Conservation (phyloP, 2,888 invertebrate species). For the Plutella xylostella region DNA sequence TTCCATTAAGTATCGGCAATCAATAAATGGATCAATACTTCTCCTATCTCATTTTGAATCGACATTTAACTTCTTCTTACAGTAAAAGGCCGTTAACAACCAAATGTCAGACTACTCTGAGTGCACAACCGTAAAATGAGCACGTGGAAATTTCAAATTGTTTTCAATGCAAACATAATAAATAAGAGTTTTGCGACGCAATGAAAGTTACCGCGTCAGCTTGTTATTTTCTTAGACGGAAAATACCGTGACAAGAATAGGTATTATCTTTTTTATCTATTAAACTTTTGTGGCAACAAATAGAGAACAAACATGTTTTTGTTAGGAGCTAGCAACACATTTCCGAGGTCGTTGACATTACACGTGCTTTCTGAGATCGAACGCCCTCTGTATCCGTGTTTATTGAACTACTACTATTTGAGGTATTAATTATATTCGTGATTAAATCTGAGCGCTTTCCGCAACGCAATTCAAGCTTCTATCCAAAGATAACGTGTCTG, state of each 20-base stretch:
- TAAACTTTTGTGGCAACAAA: neutral
- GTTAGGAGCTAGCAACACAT: constrained; percentile 53
- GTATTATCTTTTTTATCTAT: neutral
- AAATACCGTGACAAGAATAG: neutral
- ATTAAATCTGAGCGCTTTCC: neutral
- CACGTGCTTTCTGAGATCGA: constrained; percentile 45
- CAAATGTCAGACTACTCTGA: constrained; percentile 41
- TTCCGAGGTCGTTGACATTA: constrained; percentile 28
- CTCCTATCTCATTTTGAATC: too few relatives aligned
- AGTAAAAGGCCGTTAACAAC: constrained; percentile 29
- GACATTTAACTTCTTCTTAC: too few relatives aligned
- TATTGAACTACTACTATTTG: constrained; percentile 38
- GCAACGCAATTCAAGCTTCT: too few relatives aligned
- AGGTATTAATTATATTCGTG: constrained; percentile 25
- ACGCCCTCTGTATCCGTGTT: constrained; percentile 35
- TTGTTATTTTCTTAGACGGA: too few relatives aligned
- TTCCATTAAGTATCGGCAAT: too few relatives aligned
- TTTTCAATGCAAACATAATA: too few relatives aligned
- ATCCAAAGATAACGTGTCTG: too few relatives aligned
- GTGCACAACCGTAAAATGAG: constrained; percentile 45
- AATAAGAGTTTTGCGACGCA: too few relatives aligned
- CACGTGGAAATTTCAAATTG: too few relatives aligned
- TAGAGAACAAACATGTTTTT: neutral
- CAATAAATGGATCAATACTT: too few relatives aligned
- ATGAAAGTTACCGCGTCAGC: too few relatives aligned